These are phyloP conservation scores for Proales similis DNA, from an alignment of 1,140 invertebrate genomes.

Conservation along the genomic window DNA sequence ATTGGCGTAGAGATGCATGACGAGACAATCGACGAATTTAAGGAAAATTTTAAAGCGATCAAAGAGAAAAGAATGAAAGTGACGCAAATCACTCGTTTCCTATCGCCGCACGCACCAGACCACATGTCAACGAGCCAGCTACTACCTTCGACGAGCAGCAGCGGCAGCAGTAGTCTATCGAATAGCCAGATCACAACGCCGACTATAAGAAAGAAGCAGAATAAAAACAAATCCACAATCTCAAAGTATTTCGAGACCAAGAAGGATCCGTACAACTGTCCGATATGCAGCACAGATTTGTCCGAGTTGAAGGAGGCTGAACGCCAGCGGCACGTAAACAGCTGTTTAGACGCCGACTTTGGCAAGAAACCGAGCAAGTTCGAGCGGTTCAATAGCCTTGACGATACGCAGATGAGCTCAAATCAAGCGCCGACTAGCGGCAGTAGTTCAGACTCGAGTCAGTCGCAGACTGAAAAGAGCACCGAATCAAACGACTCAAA, in stretches of 20 bases:
- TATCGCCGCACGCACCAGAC: not conserved
- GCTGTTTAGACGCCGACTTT: constrained; percentile 25
- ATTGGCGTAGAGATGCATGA: constrained; percentile 29
- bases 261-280: constrained; percentile 16
- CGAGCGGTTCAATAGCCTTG: too few species aligned
- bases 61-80: constrained; percentile 26
- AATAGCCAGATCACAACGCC: too few species aligned
- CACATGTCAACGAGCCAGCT: too few species aligned
- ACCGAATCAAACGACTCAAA: too few species aligned
- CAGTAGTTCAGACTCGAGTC: not conserved
- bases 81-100: constrained; percentile 31
- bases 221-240: constrained; percentile 3
- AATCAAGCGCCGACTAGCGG: not conserved
- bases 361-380: too few species aligned
- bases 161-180: too few species aligned
- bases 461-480: not conserved
- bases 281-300: constrained; percentile 15
- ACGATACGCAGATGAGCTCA: too few species aligned
- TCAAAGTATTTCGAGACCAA: constrained; percentile 12
- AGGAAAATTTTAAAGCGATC: constrained; percentile 34
- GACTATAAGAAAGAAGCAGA: constrained; percentile 15
- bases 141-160: too few species aligned
- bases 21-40: constrained; percentile 37
- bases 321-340: constrained; percentile 11
- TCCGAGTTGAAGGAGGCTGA: constrained; percentile 1